These are phyloP conservation scores for Macquaria ambigua DNA, from an alignment of 2,113 vertebrate species.

Conservation along the genomic window DNA sequence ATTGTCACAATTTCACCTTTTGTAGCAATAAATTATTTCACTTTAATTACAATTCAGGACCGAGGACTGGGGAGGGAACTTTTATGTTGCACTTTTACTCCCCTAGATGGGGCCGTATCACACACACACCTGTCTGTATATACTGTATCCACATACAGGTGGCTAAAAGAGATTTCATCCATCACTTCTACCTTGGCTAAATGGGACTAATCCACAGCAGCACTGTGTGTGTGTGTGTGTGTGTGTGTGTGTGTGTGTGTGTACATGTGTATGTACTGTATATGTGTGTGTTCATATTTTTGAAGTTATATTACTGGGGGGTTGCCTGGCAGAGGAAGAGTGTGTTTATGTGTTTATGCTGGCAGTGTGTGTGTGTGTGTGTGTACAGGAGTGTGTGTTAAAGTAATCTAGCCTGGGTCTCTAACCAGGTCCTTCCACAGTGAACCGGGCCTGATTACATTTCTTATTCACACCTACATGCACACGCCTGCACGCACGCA, in stretches of 20 bases:
- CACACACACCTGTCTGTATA: neutral
- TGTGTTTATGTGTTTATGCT: neutral
- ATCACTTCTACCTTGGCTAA: neutral
- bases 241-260: neutral
- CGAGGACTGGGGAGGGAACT: too few relatives aligned
- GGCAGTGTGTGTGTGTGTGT: neutral
- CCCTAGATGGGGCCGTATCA: neutral
- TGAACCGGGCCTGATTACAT: constrained; percentile 70
- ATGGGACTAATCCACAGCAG: constrained; percentile 6
- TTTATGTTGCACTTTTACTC: too few relatives aligned
- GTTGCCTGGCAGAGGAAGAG: neutral
- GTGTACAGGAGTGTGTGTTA: constrained; percentile 2
- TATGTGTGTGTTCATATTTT: constrained; percentile 15
- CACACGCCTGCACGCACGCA: neutral
- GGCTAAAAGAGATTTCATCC: constrained; percentile 14
- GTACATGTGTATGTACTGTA: neutral
- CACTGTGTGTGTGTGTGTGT: neutral
- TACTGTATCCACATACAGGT: neutral
- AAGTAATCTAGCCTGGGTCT: constrained; percentile 56
- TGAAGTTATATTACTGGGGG: constrained; percentile 6
- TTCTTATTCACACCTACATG: constrained; percentile 59
- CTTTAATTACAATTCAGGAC: neutral
- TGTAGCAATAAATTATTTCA: too few relatives aligned
- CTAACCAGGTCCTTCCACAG: constrained; percentile 52
- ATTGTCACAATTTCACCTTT: too few relatives aligned